Base-by-base conservation (phyloP, 2,113 vertebrate genomes). In the Syrmaticus mikado region DNA sequence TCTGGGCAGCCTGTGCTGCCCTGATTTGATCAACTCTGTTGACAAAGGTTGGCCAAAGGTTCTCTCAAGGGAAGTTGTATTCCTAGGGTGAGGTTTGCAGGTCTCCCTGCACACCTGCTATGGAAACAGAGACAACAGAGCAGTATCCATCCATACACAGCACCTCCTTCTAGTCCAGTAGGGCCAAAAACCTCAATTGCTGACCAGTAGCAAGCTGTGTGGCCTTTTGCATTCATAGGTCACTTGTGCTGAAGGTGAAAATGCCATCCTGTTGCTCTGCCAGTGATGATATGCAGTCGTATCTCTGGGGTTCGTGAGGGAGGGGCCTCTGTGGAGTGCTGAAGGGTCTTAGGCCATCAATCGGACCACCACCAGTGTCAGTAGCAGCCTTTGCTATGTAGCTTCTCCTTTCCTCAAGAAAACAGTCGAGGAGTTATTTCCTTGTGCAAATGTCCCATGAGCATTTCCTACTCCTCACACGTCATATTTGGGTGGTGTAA, bases 111-210 rank as follows among this genome's bases (percentile, higher is more conserved):
- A 57, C 8, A 10, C 7, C 16, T 86, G 41, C 7, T 17, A 8
- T 8, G 48, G 76, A 77, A 84, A 28, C 46, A 58, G 27, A 64
- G 24, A 28, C 1, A 3, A n/a, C 1, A 18, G 13, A 78, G 4
- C 27, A 20, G 32, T 66, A 28, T n/a, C 38, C 34, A 21, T 34
- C 18, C 25, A 3, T 43, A 43, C 50, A 40, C 0, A 0, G 15
- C n/a, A 24, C 11, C 57, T 70, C 34, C 21, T 68, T 50, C 30
- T 34, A 15, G 16, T 28, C 46, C 72, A 32, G 0, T 10, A 1
- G 8, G 72, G 34, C 58, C 30, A 74, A 43, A 27, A 38, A 4
- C 15, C 85, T 75, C 43, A 7, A 10, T 16, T 32, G 32, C 11
- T 85, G 65, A 40, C 24, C 45, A 11, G 19, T 17, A 40, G 21